These are phyloP conservation scores for Cantharis rustica DNA, from an alignment of 2,888 invertebrate species.

Conservation along the genomic window DNA sequence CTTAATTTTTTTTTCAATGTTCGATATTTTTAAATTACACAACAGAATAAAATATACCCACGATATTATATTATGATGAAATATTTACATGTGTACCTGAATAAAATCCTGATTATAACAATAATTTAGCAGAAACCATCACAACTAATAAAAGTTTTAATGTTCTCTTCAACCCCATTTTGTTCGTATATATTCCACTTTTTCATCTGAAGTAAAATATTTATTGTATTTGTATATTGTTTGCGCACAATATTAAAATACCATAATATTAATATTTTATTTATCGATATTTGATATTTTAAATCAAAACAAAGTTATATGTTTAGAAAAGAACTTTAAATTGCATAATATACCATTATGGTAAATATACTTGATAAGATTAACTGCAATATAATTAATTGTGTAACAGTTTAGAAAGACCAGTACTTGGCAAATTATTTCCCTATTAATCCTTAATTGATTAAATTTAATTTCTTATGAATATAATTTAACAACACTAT, in stretches of 20 bases:
- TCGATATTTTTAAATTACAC: background rate
- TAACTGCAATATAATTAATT: background rate
- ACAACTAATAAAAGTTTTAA: background rate
- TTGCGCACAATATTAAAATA: too few relatives aligned
- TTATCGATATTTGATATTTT: too few relatives aligned
- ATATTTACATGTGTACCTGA: background rate
- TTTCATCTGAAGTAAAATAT: background rate
- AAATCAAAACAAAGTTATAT: background rate
- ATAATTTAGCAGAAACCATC: background rate
- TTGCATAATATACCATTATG: background rate
- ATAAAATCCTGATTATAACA: background rate
- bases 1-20: background rate
- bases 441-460: background rate
- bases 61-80: too few relatives aligned
- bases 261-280: too few relatives aligned
- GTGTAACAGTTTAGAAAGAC: background rate
- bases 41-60: background rate
- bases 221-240: background rate
- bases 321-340: background rate
- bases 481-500: background rate
- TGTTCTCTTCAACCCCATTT: background rate
- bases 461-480: background rate
- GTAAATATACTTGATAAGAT: background rate
- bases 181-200: background rate
- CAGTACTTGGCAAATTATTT: background rate